These are phyloP conservation scores for Clostera curtula DNA, from an alignment of 2,888 invertebrate genomes.

Conservation along the genomic window DNA sequence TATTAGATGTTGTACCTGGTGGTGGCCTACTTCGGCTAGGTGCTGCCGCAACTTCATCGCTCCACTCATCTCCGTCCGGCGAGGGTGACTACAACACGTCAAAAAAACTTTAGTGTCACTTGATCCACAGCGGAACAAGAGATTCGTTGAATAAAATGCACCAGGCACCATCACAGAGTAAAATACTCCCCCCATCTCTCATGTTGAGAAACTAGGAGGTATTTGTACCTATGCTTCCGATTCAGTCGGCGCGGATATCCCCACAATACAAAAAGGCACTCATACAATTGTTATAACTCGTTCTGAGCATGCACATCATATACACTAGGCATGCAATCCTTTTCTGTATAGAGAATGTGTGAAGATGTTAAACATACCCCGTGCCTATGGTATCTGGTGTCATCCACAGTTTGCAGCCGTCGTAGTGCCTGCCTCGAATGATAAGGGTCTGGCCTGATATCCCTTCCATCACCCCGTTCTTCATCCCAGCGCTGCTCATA, in stretches of 20 bases:
- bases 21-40: constrained; percentile 38
- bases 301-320: too few relatives aligned
- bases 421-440: constrained; percentile 20
- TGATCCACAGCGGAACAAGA: too few relatives aligned
- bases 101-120: too few relatives aligned
- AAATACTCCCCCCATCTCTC: too few relatives aligned
- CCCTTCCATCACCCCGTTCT: constrained; percentile 22
- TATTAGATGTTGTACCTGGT: constrained; percentile 24
- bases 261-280: constrained; percentile 8
- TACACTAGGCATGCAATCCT: too few relatives aligned
- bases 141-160: too few relatives aligned
- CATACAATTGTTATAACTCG: too few relatives aligned
- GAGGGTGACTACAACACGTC: constrained; percentile 44
- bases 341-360: too few relatives aligned
- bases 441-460: constrained; percentile 23
- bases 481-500: constrained; percentile 38
- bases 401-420: constrained; percentile 51
- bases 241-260: too few relatives aligned
- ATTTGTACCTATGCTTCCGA: too few relatives aligned
- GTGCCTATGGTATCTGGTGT: constrained; percentile 31
- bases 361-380: constrained; percentile 13
- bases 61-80: constrained; percentile 59
- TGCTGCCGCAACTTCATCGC: constrained; percentile 42
- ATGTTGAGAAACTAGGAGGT: too few relatives aligned
- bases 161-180: too few relatives aligned